These are phyloP conservation scores for Lysandra coridon DNA, from an alignment of 2,888 invertebrate species.

Conservation along the genomic window DNA sequence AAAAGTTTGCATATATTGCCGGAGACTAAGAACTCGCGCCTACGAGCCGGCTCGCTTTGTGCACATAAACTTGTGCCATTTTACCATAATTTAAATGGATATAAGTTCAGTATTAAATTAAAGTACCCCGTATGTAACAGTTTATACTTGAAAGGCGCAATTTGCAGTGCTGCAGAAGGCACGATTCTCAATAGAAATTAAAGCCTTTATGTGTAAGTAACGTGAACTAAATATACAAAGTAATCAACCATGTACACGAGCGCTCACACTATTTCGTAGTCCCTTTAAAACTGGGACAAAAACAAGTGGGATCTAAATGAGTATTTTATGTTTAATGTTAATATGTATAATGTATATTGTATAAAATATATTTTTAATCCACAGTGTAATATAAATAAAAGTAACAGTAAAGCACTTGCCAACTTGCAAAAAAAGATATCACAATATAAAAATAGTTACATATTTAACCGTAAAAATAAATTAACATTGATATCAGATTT, in stretches of 20 bases:
- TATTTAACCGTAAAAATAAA: not conserved
- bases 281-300: not conserved
- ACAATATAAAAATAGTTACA: not conserved
- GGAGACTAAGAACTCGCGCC: conserved; percentile 65
- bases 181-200: conserved; percentile 17
- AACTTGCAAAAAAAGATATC: too few species aligned
- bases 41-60: conserved; percentile 50
- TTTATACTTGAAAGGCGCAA: conserved; percentile 13
- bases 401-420: too few species aligned
- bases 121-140: conserved; percentile 26
- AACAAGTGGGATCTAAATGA: not conserved
- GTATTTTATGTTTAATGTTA: not conserved
- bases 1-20: conserved; percentile 75
- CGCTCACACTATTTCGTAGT: not conserved
- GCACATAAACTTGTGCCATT: conserved; percentile 42
- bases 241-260: not conserved
- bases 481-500: not conserved
- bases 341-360: too few species aligned
- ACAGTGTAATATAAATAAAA: too few species aligned
- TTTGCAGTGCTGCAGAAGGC: not conserved
- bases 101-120: conserved; percentile 42
- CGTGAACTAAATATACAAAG: not conserved
- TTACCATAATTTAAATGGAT: conserved; percentile 43
- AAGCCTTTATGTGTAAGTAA: conserved; percentile 3
- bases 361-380: too few species aligned